Percentiles rank a stretch among this genome's conserved stretches.
Conservation (phyloP, 1,140 invertebrate species). For the Cecropterus lyciades region DNA sequence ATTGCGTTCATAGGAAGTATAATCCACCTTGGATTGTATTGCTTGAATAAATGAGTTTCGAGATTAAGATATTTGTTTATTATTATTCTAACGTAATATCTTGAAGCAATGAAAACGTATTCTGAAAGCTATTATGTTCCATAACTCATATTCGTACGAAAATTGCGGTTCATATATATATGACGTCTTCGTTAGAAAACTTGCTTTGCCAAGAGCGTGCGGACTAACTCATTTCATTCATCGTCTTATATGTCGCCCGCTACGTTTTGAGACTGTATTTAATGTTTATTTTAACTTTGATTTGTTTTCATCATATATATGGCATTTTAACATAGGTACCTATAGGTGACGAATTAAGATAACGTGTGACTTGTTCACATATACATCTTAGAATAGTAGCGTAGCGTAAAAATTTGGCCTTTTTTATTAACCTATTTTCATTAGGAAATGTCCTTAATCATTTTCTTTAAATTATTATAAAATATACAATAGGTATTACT, state of each 20-base stretch:
- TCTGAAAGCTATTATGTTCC: constrained; percentile 1
- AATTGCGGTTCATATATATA: constrained; percentile 45
- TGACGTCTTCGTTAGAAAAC: constrained; percentile 63
- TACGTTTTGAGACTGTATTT: constrained; percentile 40
- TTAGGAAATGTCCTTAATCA: too few species aligned
- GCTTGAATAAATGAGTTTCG: constrained; percentile 5
- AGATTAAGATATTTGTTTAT: neutral
- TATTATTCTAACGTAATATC: constrained; percentile 14
- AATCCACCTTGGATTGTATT: too few species aligned
- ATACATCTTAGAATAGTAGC: too few species aligned
- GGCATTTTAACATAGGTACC: too few species aligned
- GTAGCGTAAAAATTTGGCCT: too few species aligned
- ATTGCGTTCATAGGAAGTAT: too few species aligned
- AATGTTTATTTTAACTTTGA: neutral
- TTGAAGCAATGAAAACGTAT: constrained; percentile 8
- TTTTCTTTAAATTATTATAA: too few species aligned
- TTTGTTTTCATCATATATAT: neutral
- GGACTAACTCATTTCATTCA: constrained; percentile 63
- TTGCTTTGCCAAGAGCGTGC: constrained; percentile 52
- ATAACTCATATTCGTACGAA: constrained; percentile 43
- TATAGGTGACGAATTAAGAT: too few species aligned
- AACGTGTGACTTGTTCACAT: too few species aligned
- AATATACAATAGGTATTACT: too few species aligned
- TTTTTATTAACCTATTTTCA: too few species aligned
- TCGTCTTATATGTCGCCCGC: constrained; percentile 44